A percentile compares a stretch with the other conserved stretches of the same genome.
Evolutionary conservation across 2,888 invertebrate genomes (phyloP).

Genomic region (Pinctada fucata): DNA sequence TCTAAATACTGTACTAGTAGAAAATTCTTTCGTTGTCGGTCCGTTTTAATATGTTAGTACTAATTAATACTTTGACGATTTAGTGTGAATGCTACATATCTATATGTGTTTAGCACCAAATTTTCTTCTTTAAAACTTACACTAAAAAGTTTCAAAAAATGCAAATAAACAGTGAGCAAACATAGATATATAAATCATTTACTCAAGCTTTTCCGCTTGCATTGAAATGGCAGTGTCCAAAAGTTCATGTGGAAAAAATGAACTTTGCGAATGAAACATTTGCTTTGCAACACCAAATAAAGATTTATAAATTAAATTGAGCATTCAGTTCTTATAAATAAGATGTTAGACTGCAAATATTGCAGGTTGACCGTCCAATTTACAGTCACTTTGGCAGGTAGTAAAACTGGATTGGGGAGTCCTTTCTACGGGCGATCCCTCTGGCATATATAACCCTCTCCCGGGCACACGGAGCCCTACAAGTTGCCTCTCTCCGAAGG

Average conservation of each 20-base stretch:
- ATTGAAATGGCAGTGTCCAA: constrained; percentile 64
- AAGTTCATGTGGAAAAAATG: neutral
- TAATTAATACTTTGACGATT: constrained; percentile 17
- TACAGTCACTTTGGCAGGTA: neutral
- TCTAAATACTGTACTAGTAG: too few relatives aligned
- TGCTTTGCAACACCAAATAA: too few relatives aligned
- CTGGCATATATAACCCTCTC: neutral
- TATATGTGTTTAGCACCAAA: too few relatives aligned
- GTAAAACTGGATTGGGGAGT: neutral
- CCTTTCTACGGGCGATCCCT: constrained; percentile 5
- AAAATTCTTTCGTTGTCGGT: constrained; percentile 7
- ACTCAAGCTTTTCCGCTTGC: constrained; percentile 45
- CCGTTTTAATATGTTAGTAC: constrained; percentile 9
- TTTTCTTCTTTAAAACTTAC: too few relatives aligned
- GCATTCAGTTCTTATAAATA: too few relatives aligned
- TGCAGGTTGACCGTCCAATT: constrained; percentile 2
- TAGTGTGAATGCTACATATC: neutral
- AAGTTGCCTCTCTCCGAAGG: constrained; percentile 46
- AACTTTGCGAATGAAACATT: neutral
- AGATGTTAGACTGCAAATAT: neutral
- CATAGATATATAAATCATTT: too few relatives aligned
- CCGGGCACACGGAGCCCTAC: too few relatives aligned
- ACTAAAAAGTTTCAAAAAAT: too few relatives aligned
- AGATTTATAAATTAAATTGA: too few relatives aligned
- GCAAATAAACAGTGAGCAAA: too few relatives aligned